Evolutionary conservation across 2,797 vertebrate genomes (phyloP).

Genomic region (Podarcis siculus): DNA sequence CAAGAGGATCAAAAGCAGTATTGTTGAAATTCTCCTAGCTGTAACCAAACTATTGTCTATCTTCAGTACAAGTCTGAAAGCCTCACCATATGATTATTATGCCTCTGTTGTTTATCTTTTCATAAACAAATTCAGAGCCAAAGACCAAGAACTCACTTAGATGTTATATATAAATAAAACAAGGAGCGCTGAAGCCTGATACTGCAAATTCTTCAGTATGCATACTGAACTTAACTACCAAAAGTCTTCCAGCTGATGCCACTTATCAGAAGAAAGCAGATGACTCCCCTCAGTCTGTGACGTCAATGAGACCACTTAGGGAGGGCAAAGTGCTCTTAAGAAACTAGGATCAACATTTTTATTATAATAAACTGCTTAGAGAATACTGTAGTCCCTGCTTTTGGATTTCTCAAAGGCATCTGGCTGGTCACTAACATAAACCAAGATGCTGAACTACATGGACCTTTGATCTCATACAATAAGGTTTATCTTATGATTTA

Average conservation of each 20-base stretch:
- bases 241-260: background rate
- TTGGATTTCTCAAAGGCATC: background rate
- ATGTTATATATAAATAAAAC: background rate
- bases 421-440: background rate
- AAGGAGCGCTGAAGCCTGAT: background rate
- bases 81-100: background rate
- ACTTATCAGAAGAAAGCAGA: slow-evolving; percentile 7
- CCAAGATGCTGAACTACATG: background rate
- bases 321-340: background rate
- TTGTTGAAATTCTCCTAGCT: background rate
- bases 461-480: background rate
- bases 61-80: background rate
- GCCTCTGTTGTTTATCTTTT: background rate
- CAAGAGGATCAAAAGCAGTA: background rate
- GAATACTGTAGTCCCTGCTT: background rate
- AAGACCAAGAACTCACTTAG: background rate
- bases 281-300: background rate
- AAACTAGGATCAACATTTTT: background rate
- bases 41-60: background rate
- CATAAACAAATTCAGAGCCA: background rate
- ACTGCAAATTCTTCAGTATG: background rate
- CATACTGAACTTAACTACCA: no score
- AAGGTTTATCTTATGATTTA: background rate
- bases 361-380: background rate
- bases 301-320: background rate